Conservation (phyloP, 1,140 invertebrate genomes). For the Camponotus pennsylvanicus region DNA sequence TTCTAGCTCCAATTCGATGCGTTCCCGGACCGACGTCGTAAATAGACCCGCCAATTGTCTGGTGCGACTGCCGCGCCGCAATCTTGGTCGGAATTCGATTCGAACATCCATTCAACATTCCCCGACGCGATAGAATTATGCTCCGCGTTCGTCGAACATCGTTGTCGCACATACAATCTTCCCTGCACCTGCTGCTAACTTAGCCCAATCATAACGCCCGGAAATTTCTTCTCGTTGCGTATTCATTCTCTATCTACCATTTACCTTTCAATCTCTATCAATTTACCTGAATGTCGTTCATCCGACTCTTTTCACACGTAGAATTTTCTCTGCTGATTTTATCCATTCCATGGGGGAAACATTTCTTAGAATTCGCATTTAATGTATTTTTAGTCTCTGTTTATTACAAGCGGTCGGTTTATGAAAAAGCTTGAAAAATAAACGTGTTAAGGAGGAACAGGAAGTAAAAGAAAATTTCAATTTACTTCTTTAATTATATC, state of each 20-base stretch:
- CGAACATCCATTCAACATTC: slow-evolving; percentile 35
- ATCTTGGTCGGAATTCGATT: slow-evolving; percentile 64
- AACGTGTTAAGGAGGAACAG: background rate
- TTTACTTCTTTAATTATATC: too few relatives aligned
- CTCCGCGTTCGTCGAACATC: slow-evolving; percentile 39
- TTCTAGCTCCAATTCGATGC: slow-evolving; percentile 45
- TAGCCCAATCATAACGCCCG: slow-evolving; percentile 27
- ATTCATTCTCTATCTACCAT: background rate
- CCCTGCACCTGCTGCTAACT: slow-evolving; percentile 39
- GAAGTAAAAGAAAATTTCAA: too few relatives aligned
- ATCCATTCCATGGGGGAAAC: background rate
- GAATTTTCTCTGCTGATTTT: background rate
- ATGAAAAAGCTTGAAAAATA: background rate
- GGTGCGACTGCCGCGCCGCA: slow-evolving; percentile 12
- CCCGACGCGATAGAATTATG: slow-evolving; percentile 50
- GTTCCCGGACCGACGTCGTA: slow-evolving; percentile 59
- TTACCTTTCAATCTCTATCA: slow-evolving; percentile 27
- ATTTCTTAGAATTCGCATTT: background rate
- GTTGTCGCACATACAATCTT: slow-evolving; percentile 56
- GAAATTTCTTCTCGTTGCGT: slow-evolving; percentile 46
- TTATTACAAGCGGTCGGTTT: background rate
- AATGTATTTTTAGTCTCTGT: background rate
- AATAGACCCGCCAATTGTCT: slow-evolving; percentile 67
- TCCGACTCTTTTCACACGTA: background rate
- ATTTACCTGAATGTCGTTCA: slow-evolving; percentile 4